Conservation (phyloP, 2,888 invertebrate species). For the Noctua janthe region DNA sequence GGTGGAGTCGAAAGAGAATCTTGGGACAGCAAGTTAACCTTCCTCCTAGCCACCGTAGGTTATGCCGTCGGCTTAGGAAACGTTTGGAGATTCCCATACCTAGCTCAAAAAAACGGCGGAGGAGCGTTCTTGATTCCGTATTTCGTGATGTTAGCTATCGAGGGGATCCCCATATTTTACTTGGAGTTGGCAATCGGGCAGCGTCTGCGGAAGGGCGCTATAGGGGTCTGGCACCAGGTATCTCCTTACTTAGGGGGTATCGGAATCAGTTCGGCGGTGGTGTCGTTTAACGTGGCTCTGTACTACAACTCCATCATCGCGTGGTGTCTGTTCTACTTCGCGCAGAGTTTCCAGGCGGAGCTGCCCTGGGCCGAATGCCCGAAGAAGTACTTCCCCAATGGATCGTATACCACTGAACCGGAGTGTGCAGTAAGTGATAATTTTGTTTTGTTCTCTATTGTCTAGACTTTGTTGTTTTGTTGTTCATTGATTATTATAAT, state of each 20-base stretch:
- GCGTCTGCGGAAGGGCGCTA: conserved; percentile 97
- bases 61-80: conserved; percentile 98
- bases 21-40: conserved; percentile 98
- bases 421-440: conserved; percentile 94
- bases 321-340: conserved; percentile 99
- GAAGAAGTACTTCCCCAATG: conserved; percentile 94
- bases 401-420: conserved; percentile 94
- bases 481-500: neutral
- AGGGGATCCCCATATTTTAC: conserved; percentile 99
- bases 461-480: neutral
- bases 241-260: conserved; percentile 97
- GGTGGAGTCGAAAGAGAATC: conserved; percentile 95
- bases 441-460: neutral
- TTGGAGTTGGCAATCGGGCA: conserved; percentile 98
- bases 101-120: conserved; percentile 98
- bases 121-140: conserved; percentile 99
- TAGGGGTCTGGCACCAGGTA: conserved; percentile 98
- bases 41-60: conserved; percentile 97
- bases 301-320: conserved; percentile 99
- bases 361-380: conserved; percentile 98
- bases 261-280: conserved; percentile 98
- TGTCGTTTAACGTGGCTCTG: conserved; percentile 98
- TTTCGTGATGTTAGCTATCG: conserved; percentile 97
- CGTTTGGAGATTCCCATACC: conserved; percentile 98
- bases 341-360: conserved; percentile 97